phyloP scores from a whole-genome alignment of 92 coral and sea anemone species.

The Umimayanthus kanabou region DNA sequence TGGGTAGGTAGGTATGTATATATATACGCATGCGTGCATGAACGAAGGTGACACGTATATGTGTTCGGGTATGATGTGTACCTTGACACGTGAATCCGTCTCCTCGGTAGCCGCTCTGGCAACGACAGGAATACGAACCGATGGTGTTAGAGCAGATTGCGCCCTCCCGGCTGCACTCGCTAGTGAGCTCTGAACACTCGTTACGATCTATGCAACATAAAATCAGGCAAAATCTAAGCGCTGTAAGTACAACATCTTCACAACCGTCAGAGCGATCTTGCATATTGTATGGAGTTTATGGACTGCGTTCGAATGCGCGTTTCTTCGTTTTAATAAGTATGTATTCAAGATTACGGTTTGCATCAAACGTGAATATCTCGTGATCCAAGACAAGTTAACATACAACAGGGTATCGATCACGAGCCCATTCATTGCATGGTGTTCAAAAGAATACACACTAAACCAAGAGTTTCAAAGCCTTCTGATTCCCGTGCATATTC shows the following conservation, averaged over 20 bases:
- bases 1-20: not conserved
- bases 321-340: not conserved
- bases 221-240: conserved; percentile 25
- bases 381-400: too few relatives aligned
- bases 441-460: not conserved
- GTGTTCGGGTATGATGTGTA: conserved; percentile 10
- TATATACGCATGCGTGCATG: not conserved
- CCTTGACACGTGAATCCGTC: conserved; percentile 55
- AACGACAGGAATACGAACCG: conserved; percentile 54
- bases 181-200: conserved; percentile 48
- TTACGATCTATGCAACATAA: conserved; percentile 47
- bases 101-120: conserved; percentile 49
- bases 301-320: conserved; percentile 27
- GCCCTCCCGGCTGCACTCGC: conserved; percentile 45
- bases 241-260: conserved; percentile 7
- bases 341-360: not conserved
- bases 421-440: not conserved
- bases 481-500: not conserved
- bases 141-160: conserved; percentile 55
- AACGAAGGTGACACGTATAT: not conserved
- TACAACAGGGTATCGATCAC: not conserved
- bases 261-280: conserved; percentile 10
- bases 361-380: not conserved
- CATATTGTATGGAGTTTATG: conserved; percentile 3
- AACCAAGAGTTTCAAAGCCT: not conserved